These are phyloP conservation scores for Thermophis baileyi DNA, from an alignment of 2,113 vertebrate species.

Conservation along the genomic window DNA sequence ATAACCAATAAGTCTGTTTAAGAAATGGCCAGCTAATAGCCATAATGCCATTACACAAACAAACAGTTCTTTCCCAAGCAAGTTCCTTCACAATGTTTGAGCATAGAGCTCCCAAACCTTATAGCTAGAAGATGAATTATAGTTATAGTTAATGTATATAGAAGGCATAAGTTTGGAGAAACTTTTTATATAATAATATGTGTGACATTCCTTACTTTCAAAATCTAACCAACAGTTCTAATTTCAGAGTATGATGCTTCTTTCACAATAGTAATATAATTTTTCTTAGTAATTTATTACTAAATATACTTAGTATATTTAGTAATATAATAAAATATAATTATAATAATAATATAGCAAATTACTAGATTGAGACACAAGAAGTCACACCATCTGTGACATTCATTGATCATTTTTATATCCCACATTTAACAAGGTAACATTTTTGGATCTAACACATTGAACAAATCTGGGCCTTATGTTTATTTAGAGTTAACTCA, in stretches of 20 bases:
- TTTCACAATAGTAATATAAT: background rate
- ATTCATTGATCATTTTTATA: background rate
- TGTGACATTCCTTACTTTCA: background rate
- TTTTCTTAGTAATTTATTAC: too few relatives aligned
- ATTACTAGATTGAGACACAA: background rate
- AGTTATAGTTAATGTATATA: background rate
- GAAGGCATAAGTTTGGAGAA: background rate
- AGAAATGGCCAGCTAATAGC: too few relatives aligned
- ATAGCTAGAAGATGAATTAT: background rate
- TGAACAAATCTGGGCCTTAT: background rate
- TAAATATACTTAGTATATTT: too few relatives aligned
- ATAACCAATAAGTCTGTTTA: too few relatives aligned
- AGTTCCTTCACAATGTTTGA: too few relatives aligned
- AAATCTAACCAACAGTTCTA: background rate
- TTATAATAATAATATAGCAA: too few relatives aligned
- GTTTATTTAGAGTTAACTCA: background rate
- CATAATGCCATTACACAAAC: too few relatives aligned
- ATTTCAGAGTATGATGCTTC: background rate
- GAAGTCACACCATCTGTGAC: background rate
- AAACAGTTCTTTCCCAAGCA: too few relatives aligned
- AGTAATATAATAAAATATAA: too few relatives aligned
- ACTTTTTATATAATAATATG: background rate
- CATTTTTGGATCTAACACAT: background rate
- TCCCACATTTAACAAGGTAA: background rate
- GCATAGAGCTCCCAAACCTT: too few relatives aligned